Percentiles rank a stretch among this genome's conserved stretches.
Evolutionary conservation across 2,113 vertebrate genomes (phyloP).

Genomic region (Vombatus ursinus): DNA sequence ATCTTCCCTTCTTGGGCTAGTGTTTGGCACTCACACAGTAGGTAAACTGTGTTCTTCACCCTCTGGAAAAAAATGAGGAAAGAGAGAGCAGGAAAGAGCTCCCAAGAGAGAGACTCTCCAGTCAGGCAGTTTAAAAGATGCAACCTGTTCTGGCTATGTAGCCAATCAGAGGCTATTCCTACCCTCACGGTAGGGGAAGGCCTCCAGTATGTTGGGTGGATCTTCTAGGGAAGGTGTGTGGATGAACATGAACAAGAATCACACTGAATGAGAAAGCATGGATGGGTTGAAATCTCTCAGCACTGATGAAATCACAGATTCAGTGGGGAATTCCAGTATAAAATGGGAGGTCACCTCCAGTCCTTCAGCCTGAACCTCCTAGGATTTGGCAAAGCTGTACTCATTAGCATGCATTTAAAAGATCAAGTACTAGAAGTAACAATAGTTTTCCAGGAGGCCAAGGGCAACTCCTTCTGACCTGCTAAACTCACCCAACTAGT

Average conservation of each 20-base stretch:
- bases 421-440: neutral
- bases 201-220: neutral
- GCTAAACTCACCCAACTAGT: neutral
- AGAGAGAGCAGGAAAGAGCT: neutral
- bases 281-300: neutral
- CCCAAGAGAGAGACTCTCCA: no score
- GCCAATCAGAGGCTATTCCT: neutral
- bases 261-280: neutral
- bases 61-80: neutral
- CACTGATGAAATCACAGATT: neutral
- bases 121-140: neutral
- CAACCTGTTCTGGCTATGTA: neutral
- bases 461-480: neutral
- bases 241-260: neutral
- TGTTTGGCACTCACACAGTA: neutral
- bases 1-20: neutral
- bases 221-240: neutral
- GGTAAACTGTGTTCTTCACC: no score
- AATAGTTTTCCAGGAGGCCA: neutral
- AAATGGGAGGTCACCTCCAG: neutral
- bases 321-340: neutral
- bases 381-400: conserved; percentile 35
- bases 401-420: conserved; percentile 36
- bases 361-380: neutral
- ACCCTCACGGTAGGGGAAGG: neutral